Conservation (phyloP, 2,113 vertebrate species). For the Calypte anna region DNA sequence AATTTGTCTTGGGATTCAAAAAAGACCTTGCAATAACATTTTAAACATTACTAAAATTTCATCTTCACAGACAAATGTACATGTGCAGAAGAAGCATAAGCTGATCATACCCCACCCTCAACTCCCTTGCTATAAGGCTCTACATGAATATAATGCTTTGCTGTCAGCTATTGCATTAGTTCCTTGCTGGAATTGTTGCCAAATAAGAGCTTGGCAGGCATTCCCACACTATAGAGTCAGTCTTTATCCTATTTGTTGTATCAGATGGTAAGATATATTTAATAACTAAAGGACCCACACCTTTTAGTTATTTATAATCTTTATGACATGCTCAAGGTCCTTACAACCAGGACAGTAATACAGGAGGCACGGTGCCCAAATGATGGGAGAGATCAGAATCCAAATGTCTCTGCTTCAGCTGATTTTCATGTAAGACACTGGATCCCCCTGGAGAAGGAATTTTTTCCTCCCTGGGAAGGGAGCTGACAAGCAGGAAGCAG, state of each 20-base stretch:
- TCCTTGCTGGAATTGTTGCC: neutral
- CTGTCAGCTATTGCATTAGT: neutral
- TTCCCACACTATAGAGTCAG: neutral
- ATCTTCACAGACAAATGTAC: neutral
- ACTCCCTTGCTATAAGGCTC: neutral
- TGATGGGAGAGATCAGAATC: neutral
- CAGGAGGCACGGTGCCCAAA: neutral
- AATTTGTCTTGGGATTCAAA: neutral
- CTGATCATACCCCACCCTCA: neutral
- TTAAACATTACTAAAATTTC: neutral
- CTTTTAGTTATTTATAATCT: neutral
- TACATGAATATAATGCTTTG: neutral
- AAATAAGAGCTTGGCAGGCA: neutral
- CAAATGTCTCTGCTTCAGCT: neutral
- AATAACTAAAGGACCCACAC: neutral
- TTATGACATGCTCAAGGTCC: neutral
- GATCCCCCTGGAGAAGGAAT: neutral
- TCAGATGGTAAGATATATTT: neutral
- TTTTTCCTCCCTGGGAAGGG: neutral
- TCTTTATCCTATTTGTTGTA: neutral
- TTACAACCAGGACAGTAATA: neutral
- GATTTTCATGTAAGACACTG: neutral
- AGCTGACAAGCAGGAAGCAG: neutral
- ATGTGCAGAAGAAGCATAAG: neutral
- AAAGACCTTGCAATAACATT: neutral